phyloP scores from a whole-genome alignment of 2,888 invertebrate genomes.

The Drosophila mercatorum region DNA sequence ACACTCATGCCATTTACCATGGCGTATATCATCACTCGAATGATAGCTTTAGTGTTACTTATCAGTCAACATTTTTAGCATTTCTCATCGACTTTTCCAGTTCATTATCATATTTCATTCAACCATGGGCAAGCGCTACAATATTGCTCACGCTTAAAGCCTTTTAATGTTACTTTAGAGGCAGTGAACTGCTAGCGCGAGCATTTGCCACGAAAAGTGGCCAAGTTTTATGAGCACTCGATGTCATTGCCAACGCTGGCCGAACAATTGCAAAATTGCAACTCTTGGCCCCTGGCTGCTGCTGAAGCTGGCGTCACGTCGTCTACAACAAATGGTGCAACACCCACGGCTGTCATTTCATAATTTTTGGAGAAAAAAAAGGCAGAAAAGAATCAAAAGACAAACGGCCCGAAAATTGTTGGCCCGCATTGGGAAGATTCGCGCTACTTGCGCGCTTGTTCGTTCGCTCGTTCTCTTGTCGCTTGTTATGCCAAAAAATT shows the following conservation, averaged over 20 bases:
- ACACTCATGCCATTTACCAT: background rate
- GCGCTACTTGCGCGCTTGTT: slow-evolving; percentile 48
- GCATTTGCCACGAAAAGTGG: slow-evolving; percentile 25
- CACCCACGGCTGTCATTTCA: slow-evolving; percentile 72
- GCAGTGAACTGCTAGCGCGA: slow-evolving; percentile 11
- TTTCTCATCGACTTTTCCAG: background rate
- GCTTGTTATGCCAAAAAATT: slow-evolving; percentile 71
- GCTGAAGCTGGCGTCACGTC: slow-evolving; percentile 50
- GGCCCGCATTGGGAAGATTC: slow-evolving; percentile 41
- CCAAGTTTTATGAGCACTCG: slow-evolving; percentile 60
- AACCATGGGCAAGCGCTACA: background rate
- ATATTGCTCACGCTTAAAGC: slow-evolving; percentile 3
- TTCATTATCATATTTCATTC: slow-evolving; percentile 1
- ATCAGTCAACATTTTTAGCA: background rate
- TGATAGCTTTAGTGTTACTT: background rate
- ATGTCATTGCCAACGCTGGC: slow-evolving; percentile 56
- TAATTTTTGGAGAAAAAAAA: slow-evolving; percentile 61
- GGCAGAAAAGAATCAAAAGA: slow-evolving; percentile 41
- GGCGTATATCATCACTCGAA: background rate
- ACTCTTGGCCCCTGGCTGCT: background rate
- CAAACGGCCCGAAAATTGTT: slow-evolving; percentile 59
- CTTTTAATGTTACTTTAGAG: slow-evolving; percentile 16
- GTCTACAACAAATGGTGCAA: slow-evolving; percentile 61
- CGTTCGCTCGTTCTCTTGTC: slow-evolving; percentile 1
- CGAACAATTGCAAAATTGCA: slow-evolving; percentile 13